Base-by-base conservation (phyloP, 2,113 vertebrate species). In the Zosterops japonicus region DNA sequence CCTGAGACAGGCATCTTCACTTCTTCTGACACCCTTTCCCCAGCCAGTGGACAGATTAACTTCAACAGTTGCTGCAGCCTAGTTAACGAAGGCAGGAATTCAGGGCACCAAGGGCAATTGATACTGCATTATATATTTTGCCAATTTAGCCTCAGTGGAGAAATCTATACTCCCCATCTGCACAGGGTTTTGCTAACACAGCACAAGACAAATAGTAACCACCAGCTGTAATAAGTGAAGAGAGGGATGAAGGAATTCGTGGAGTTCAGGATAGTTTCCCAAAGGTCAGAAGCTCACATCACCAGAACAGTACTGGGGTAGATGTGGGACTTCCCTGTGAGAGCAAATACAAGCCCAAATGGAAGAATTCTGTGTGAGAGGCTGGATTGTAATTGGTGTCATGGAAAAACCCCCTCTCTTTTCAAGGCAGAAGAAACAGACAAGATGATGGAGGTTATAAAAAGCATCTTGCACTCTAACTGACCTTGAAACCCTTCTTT, bases 91-190 rank as follows among this genome's bases (percentile, higher is more conserved):
- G 77, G 86, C 82, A 96, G 86, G 63, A 91, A 76, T 94, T 63
- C 87, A 83, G 94, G 94, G 91, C 96, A 94, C 53, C 23, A 14
- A 94, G 93, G 93, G 90, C 95, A 96, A 95, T 87, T 92, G 95
- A 96, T 95, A 92, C 86, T 94, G 92, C 92, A 87, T 95, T 93
- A 93, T 80, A 95, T 89, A 89, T 96, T 94, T 97, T 94, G 83
- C 80, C 95, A 97, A 94, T 96, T 94, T 97, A 96, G 93, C 56
- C 92, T 96, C 88, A 68, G 80, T 68, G 93, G 96, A 95, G 90
- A 95, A 96, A 97, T 96, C 92, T 82, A 94, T 95, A 95, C 92
- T 96, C 89, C 86, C 94, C 78, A 89, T 90, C 90, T 95, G 86
- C 55, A 72, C 81, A 23, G 86, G 79, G 90, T 91, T 97, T 94